Conservation (phyloP, 1,140 invertebrate species). For the Drosophila kurseongensis region DNA sequence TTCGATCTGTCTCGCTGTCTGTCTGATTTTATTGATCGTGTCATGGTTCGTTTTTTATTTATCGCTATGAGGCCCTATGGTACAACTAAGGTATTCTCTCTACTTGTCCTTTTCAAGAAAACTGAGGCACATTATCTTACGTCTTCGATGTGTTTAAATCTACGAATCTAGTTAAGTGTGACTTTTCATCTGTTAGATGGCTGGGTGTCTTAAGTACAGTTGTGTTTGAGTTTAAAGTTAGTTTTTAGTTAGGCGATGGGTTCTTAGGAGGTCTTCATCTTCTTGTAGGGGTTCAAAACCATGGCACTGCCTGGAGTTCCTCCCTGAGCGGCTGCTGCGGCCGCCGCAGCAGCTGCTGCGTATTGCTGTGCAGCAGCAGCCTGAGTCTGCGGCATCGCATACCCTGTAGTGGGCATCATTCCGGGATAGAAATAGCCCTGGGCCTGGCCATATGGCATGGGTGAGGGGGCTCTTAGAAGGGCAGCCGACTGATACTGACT, state of each 20-base stretch:
- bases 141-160: conserved; percentile 55
- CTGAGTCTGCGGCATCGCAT: conserved; percentile 60
- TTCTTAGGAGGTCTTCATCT: conserved; percentile 93
- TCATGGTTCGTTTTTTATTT: conserved; percentile 29
- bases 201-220: conserved; percentile 63
- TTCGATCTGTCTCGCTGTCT: conserved; percentile 22
- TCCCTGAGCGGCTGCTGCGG: conserved; percentile 66
- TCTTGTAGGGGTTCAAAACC: conserved; percentile 92
- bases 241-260: not conserved
- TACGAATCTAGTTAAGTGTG: conserved; percentile 39
- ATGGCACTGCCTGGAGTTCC: conserved; percentile 86
- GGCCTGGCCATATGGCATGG: conserved; percentile 64
- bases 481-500: conserved; percentile 37
- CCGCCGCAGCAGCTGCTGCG: conserved; percentile 61
- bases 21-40: conserved; percentile 13
- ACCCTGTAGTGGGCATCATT: conserved; percentile 64
- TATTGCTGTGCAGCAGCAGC: conserved; percentile 60
- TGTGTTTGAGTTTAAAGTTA: conserved; percentile 3
- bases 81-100: conserved; percentile 46
- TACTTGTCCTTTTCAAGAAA: conserved; percentile 35
- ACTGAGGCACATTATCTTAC: conserved; percentile 76
- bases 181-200: conserved; percentile 29
- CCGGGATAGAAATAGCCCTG: conserved; percentile 75
- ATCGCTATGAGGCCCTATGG: conserved; percentile 48
- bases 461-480: conserved; percentile 53